Evolutionary conservation across 2,797 vertebrate species (phyloP), one percentile per base, ranked within the genome.

Genomic region (Sardinella longiceps): DNA sequence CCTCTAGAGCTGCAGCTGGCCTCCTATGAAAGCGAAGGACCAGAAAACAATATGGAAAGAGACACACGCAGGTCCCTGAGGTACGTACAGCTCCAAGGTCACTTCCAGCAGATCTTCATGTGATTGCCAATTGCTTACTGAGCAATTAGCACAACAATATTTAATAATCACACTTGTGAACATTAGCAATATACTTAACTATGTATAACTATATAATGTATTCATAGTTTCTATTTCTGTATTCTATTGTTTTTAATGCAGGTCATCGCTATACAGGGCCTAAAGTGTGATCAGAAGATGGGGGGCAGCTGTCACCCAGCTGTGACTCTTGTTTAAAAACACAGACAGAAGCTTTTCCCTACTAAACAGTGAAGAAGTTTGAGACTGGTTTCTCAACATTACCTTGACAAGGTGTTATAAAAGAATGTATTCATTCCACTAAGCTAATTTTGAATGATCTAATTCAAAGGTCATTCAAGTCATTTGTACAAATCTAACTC

Each of bases 1-100:
- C 14, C 82, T 87, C 84, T 94, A 92, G 93, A 99, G 96, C 96
- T 99, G 80, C 97, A 98, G 88, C 91, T 99, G 94, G 97, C 98
- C 58, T 99, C 98, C 0, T 99, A 99, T 25, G 98, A 99, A 89
- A 98, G 97, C 0, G 98, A 99, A 93, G 97, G 97, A 83, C 98
- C 98, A 0, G 98, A 99, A 92, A 99, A 99, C 92, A 95, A 98
- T 88, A 87, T 97, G 93, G 98, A 99, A 93, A 98, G 98, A 90
- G 97, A 99, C 94, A 97, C 97, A 87, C 97, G 98, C 84, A 96
- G 98, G 90, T 97, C 96, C 74, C 95, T 99, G 43, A 97, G 98
- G 98, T 99, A 89, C 63, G 89, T 88, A 45, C 33, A 15, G 33
- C 7, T 1, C 70, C 23, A 6, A 20, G 15, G 15, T 43, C 37